phyloP scores from a whole-genome alignment of 1,140 invertebrate species.

The Globodera rostochiensis region DNA sequence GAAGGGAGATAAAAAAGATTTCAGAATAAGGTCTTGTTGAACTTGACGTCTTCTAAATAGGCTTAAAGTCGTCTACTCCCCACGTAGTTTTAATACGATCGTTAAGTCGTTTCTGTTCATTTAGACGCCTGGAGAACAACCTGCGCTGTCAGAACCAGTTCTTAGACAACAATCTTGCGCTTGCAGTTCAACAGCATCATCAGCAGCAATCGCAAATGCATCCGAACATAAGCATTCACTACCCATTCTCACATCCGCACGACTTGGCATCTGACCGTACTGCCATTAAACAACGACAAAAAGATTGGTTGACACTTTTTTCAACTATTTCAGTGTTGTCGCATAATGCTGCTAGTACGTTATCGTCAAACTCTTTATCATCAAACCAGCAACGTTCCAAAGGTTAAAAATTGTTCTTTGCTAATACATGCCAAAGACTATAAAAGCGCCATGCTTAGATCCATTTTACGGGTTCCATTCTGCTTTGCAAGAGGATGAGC shows the following conservation, averaged over 20 bases:
- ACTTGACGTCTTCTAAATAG: neutral
- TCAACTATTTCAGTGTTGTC: neutral
- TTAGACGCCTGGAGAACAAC: slow-evolving; percentile 69
- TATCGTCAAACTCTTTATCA: neutral
- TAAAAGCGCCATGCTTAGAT: neutral
- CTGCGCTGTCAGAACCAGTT: neutral
- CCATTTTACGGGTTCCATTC: slow-evolving; percentile 29
- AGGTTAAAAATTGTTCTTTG: neutral
- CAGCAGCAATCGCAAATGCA: neutral
- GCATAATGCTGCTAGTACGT: neutral
- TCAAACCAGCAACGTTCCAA: slow-evolving; percentile 6
- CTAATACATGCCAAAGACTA: neutral
- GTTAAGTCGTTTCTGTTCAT: neutral
- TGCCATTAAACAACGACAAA: too few species aligned
- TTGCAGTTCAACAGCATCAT: neutral
- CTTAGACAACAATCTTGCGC: neutral
- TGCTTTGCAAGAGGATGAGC: slow-evolving; percentile 64
- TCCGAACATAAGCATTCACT: neutral
- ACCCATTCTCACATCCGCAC: neutral
- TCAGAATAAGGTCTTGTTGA: neutral
- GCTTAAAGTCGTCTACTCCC: neutral
- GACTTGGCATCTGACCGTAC: neutral
- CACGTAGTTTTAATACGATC: neutral
- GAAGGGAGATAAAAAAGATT: neutral
- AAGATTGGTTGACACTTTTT: too few species aligned